phyloP scores from a whole-genome alignment of 2,113 vertebrate genomes.

The Oncorhynchus keta region DNA sequence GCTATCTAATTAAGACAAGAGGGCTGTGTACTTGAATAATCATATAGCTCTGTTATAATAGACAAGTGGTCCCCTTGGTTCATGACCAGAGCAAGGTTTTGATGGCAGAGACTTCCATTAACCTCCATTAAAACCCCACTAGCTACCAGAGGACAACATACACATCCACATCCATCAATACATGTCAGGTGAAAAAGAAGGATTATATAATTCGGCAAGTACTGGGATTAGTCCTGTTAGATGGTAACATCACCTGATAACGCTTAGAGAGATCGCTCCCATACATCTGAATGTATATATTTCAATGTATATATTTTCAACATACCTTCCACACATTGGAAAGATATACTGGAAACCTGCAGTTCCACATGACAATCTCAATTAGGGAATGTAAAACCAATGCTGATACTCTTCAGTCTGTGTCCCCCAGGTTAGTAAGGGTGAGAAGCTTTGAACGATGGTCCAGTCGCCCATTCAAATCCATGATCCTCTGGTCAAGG shows the following conservation, averaged over 20 bases:
- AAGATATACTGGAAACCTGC: background rate
- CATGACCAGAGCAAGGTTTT: constrained; percentile 52
- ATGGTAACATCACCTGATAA: background rate
- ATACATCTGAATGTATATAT: background rate
- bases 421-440: constrained; percentile 37
- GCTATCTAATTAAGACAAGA: constrained; percentile 65
- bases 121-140: constrained; percentile 61
- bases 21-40: constrained; percentile 53
- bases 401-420: constrained; percentile 39
- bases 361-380: background rate
- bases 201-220: background rate
- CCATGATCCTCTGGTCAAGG: constrained; percentile 48
- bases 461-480: constrained; percentile 58
- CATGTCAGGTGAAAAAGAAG: background rate
- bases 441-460: constrained; percentile 43
- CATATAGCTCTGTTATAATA: constrained; percentile 65
- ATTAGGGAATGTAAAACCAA: constrained; percentile 14
- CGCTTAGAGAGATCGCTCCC: background rate
- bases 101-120: constrained; percentile 64
- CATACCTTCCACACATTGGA: background rate
- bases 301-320: too few species aligned
- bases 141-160: constrained; percentile 44
- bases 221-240: background rate
- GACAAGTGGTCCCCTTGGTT: constrained; percentile 58
- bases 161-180: constrained; percentile 51